Conservation (phyloP, 2,888 invertebrate species). For the Drosophila atripex region DNA sequence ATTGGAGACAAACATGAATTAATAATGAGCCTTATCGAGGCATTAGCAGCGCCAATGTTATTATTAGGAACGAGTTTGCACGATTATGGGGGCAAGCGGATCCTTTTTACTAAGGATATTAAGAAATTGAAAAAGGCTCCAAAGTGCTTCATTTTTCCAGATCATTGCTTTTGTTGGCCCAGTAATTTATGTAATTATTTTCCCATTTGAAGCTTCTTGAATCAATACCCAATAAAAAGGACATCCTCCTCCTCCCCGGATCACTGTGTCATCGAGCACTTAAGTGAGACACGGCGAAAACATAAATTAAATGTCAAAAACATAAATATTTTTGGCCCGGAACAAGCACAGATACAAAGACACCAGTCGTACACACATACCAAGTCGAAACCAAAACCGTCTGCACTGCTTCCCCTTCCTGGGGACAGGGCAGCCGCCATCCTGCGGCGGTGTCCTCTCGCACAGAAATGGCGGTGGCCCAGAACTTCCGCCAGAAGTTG, state of each 20-base stretch:
- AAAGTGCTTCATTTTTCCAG: not conserved
- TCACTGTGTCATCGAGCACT: conserved; percentile 38
- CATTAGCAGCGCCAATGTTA: conserved; percentile 2
- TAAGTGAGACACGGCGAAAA: conserved; percentile 35
- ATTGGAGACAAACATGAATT: conserved; percentile 15
- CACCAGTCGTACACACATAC: not conserved
- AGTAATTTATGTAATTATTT: not conserved
- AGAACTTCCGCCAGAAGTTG: conserved; percentile 64
- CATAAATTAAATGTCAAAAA: conserved; percentile 43
- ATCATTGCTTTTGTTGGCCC: not conserved
- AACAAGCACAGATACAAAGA: conserved; percentile 17
- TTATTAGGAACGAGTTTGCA: not conserved
- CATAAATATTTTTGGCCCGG: conserved; percentile 36
- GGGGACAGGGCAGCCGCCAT: not conserved
- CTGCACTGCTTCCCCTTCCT: conserved; percentile 28
- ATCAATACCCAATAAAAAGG: conserved; percentile 17
- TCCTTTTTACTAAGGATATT: no score
- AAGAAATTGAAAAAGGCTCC: not conserved
- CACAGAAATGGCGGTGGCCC: conserved; percentile 56
- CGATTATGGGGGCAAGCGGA: not conserved
- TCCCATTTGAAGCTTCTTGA: not conserved
- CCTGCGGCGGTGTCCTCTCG: conserved; percentile 2
- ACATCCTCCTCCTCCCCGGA: not conserved
- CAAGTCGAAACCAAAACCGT: conserved; percentile 5
- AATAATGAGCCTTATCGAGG: conserved; percentile 14